Conservation (phyloP, 2,888 invertebrate species). For the Arenicola marina region DNA sequence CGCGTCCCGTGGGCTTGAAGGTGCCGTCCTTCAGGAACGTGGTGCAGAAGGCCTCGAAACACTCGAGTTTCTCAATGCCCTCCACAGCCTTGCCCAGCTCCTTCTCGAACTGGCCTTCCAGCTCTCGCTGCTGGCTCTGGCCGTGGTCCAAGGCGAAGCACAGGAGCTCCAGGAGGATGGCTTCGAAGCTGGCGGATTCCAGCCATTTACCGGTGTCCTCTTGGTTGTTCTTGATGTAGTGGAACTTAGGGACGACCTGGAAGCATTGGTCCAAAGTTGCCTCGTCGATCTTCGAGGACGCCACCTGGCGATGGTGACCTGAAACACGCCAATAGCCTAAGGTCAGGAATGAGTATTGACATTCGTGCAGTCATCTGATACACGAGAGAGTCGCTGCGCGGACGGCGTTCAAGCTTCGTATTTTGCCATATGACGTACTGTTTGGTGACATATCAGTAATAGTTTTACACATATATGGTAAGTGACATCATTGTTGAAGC, state of each 20-base stretch:
- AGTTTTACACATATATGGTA: too few species aligned
- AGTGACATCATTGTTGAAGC: too few species aligned
- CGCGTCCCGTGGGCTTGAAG: neutral
- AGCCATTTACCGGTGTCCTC: neutral
- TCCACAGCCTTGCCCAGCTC: neutral
- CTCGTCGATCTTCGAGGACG: conserved; percentile 1
- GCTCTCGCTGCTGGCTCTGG: neutral
- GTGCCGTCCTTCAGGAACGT: neutral
- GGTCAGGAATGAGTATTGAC: too few species aligned
- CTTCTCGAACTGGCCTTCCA: conserved; percentile 1
- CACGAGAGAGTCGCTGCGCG: too few species aligned
- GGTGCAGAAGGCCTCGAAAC: conserved; percentile 1
- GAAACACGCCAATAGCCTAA: too few species aligned
- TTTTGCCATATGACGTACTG: too few species aligned
- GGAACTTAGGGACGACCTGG: neutral
- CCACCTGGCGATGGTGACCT: neutral
- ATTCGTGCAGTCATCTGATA: too few species aligned
- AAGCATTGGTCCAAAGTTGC: neutral
- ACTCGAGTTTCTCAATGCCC: conserved; percentile 3
- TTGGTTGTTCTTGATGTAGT: conserved; percentile 3
- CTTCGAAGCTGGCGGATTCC: conserved; percentile 1
- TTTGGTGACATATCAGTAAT: too few species aligned
- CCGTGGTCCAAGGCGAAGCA: conserved; percentile 3
- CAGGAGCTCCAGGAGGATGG: conserved; percentile 3
- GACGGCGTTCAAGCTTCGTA: too few species aligned